These are phyloP conservation scores for Clunio marinus DNA, from an alignment of 2,888 invertebrate genomes.

Conservation along the genomic window DNA sequence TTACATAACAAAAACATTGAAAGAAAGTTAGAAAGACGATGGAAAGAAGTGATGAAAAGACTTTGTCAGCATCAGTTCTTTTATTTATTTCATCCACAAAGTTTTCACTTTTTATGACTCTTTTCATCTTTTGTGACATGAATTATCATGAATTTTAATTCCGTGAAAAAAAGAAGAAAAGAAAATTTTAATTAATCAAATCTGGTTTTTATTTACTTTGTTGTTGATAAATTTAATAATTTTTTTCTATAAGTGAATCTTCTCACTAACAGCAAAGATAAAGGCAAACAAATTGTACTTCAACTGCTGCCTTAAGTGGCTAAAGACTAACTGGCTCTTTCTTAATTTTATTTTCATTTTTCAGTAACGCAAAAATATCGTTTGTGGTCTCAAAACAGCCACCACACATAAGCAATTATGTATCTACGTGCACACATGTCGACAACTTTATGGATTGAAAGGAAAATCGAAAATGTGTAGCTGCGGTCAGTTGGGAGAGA, in stretches of 20 bases:
- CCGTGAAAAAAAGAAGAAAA: no score
- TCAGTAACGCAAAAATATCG: slow-evolving; percentile 14
- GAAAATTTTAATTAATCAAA: not conserved
- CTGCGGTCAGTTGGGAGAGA: no score
- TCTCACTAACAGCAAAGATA: not conserved
- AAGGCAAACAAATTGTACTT: not conserved
- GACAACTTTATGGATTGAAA: no score
- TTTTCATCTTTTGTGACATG: not conserved
- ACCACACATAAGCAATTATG: not conserved
- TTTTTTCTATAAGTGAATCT: no score
- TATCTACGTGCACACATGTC: no score
- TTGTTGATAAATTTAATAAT: not conserved
- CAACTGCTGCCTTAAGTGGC: slow-evolving; percentile 31
- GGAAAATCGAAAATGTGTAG: no score
- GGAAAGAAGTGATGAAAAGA: not conserved
- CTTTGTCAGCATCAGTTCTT: slow-evolving; percentile 30
- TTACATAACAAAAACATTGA: slow-evolving; percentile 22
- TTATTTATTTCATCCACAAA: no score
- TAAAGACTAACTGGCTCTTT: slow-evolving; percentile 28
- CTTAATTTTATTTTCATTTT: slow-evolving; percentile 28
- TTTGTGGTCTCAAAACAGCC: not conserved
- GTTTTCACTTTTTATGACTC: not conserved
- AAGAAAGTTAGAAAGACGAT: slow-evolving; percentile 31
- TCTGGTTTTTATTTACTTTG: not conserved
- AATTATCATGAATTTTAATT: not conserved